These are phyloP conservation scores for Maylandia zebra DNA, from an alignment of 2,113 vertebrate species.

Conservation along the genomic window DNA sequence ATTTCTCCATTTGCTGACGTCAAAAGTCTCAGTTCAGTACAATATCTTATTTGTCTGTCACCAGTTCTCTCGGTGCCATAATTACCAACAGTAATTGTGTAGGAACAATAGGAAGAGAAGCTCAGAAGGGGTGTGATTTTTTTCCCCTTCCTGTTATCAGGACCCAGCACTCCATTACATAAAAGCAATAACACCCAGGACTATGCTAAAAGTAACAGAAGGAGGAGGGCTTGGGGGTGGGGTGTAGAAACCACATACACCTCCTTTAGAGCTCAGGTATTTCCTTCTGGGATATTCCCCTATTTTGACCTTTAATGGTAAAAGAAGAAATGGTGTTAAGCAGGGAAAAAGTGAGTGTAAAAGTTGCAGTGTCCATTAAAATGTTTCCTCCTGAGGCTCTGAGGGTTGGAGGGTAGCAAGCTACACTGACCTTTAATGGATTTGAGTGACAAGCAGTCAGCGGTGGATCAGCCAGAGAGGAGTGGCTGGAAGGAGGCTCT, in stretches of 20 bases:
- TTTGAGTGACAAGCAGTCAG: conserved; percentile 59
- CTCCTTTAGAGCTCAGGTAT: conserved; percentile 63
- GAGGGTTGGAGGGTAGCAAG: conserved; percentile 18
- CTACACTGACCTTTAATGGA: conserved; percentile 50
- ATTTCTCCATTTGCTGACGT: background rate
- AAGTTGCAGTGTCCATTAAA: conserved; percentile 42
- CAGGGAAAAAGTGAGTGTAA: conserved; percentile 60
- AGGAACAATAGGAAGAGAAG: background rate
- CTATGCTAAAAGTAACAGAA: conserved; percentile 29
- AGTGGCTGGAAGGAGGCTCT: conserved; percentile 57
- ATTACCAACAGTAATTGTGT: background rate
- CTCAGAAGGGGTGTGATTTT: background rate
- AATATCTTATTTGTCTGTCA: background rate
- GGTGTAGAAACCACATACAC: conserved; percentile 21
- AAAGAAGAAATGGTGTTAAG: conserved; percentile 33
- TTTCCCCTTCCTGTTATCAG: conserved; percentile 34
- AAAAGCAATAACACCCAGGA: conserved; percentile 47
- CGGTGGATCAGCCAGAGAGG: conserved; percentile 24
- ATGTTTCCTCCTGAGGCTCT: conserved; percentile 26
- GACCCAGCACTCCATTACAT: conserved; percentile 42
- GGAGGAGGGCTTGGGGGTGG: background rate
- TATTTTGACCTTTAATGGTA: conserved; percentile 47
- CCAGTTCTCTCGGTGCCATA: background rate
- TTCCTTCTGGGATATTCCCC: conserved; percentile 66
- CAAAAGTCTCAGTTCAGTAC: background rate